phyloP scores from a whole-genome alignment of 2,797 vertebrate genomes.

The Sarcoramphus papa region DNA sequence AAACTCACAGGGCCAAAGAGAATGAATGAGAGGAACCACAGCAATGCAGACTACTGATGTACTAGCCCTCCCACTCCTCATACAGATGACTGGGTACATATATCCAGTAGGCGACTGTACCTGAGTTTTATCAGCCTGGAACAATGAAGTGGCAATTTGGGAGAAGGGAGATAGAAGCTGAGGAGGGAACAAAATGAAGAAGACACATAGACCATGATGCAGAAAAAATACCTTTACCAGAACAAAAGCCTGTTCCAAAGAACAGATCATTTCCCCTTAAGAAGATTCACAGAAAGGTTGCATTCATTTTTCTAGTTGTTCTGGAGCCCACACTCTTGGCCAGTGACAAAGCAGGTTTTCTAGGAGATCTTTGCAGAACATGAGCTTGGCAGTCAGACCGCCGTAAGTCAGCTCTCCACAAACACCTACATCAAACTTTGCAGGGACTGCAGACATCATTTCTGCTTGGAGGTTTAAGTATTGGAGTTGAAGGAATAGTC shows the following conservation, averaged over 20 bases:
- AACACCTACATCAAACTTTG: background rate
- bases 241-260: background rate
- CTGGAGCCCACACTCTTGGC: background rate
- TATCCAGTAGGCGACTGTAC: background rate
- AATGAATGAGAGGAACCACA: background rate
- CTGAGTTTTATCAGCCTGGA: background rate
- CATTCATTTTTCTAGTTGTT: background rate
- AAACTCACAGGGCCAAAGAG: background rate
- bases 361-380: background rate
- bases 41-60: background rate
- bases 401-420: background rate
- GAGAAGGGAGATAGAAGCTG: background rate
- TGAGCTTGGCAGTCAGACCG: background rate
- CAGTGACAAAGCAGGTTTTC: background rate
- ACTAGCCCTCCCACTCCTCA: background rate
- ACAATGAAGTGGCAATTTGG: background rate
- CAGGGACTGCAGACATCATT: background rate
- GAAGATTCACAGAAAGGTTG: background rate
- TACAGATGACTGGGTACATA: background rate
- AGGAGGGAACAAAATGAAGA: background rate
- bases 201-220: background rate
- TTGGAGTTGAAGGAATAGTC: background rate
- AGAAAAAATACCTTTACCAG: background rate
- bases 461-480: background rate
- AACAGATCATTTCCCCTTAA: background rate